Evolutionary conservation across 2,888 invertebrate species (phyloP).

Genomic region (Leucophenga montana): DNA sequence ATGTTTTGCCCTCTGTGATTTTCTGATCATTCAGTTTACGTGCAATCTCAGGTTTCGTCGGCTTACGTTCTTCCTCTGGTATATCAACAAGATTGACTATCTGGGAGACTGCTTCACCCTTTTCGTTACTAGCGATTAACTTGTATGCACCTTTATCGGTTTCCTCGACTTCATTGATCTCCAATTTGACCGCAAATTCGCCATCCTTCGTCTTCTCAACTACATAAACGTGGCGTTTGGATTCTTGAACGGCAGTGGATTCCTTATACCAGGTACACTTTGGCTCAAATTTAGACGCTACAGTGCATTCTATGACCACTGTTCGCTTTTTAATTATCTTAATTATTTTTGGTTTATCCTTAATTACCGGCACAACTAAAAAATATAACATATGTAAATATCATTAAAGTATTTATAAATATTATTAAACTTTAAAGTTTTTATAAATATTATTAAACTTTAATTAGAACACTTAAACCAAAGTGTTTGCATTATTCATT

Average conservation of each 20-base stretch:
- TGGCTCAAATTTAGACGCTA: constrained; percentile 94
- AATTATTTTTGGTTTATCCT: constrained; percentile 92
- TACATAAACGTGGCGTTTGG: constrained; percentile 65
- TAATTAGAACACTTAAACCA: too few relatives aligned
- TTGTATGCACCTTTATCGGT: constrained; percentile 92
- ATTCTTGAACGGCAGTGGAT: constrained; percentile 83
- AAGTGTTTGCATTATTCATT: too few relatives aligned
- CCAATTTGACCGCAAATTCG: constrained; percentile 91
- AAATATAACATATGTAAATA: constrained; percentile 35
- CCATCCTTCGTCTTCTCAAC: constrained; percentile 77
- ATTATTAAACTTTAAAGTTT: background rate
- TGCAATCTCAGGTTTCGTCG: constrained; percentile 86
- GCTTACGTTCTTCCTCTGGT: constrained; percentile 83
- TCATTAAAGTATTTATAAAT: background rate
- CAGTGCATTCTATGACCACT: constrained; percentile 93
- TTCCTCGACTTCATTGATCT: constrained; percentile 87
- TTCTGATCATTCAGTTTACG: constrained; percentile 84
- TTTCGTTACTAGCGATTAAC: constrained; percentile 91
- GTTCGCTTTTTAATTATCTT: constrained; percentile 93
- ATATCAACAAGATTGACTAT: constrained; percentile 89
- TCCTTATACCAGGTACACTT: constrained; percentile 96
- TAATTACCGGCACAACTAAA: constrained; percentile 93
- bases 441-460: too few relatives aligned
- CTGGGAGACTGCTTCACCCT: constrained; percentile 93
- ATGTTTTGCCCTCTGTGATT: constrained; percentile 82